A percentile compares a stretch with the other conserved stretches of the same genome.
Conservation (phyloP, 1,140 invertebrate species). For the Cotesia vestalis region DNA sequence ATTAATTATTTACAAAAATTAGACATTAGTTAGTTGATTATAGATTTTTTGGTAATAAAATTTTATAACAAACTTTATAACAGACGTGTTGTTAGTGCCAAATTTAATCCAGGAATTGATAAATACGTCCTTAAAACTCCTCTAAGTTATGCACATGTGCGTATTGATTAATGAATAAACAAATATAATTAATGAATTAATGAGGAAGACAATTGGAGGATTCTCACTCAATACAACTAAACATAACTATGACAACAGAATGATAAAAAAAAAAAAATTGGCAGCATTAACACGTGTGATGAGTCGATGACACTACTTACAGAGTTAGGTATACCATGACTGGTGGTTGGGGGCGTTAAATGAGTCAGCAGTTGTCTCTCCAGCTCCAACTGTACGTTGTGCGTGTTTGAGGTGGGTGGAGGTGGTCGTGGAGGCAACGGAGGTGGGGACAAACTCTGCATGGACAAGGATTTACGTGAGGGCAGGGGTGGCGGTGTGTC, state of each 20-base stretch:
- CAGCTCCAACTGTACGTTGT: conserved; percentile 61
- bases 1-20: neutral
- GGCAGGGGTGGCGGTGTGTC: conserved; percentile 71
- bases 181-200: too few species aligned
- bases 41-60: too few species aligned
- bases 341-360: conserved; percentile 66
- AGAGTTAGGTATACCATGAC: conserved; percentile 65
- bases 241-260: too few species aligned
- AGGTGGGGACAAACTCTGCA: conserved; percentile 63
- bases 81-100: too few species aligned
- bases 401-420: conserved; percentile 59
- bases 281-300: conserved; percentile 20
- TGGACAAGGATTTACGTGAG: conserved; percentile 67
- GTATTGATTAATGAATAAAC: too few species aligned
- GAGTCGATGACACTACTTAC: conserved; percentile 62
- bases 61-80: too few species aligned
- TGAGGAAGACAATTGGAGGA: too few species aligned
- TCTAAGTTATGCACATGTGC: too few species aligned
- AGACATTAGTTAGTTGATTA: too few species aligned
- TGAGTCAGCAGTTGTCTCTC: conserved; percentile 68
- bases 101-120: too few species aligned
- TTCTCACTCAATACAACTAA: too few species aligned
- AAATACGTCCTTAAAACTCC: too few species aligned
- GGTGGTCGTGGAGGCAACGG: conserved; percentile 62
- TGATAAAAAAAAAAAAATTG: conserved; percentile 8